These are phyloP conservation scores for Bembecia ichneumoniformis DNA, from an alignment of 2,888 invertebrate species.

Conservation along the genomic window DNA sequence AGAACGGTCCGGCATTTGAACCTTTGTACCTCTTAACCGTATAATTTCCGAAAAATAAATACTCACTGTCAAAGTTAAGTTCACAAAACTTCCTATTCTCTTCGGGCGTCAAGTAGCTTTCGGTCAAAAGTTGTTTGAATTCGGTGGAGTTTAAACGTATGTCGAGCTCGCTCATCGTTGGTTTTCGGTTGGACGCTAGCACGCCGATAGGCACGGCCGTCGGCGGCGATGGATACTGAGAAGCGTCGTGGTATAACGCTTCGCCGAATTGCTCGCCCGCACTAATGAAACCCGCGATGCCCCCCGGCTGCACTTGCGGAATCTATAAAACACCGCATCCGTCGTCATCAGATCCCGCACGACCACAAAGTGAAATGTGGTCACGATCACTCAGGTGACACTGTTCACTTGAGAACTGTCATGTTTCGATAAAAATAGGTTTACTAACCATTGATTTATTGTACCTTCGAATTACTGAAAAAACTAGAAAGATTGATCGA, in stretches of 20 bases:
- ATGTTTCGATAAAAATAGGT: no score
- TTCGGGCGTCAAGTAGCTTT: conserved; percentile 20
- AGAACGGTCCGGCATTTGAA: no score
- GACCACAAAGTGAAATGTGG: no score
- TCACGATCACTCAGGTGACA: no score
- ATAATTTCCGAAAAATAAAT: no score
- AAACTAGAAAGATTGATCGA: no score
- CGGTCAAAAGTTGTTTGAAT: conserved; percentile 28
- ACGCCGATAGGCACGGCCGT: neutral
- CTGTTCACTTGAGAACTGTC: no score
- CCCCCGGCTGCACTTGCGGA: conserved; percentile 9
- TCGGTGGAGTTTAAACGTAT: conserved; percentile 40
- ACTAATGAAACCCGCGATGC: neutral
- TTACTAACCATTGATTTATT: no score
- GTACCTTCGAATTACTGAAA: no score
- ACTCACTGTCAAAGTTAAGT: conserved; percentile 19
- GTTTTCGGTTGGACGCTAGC: neutral
- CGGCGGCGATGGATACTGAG: conserved; percentile 7
- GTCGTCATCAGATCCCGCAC: conserved; percentile 1
- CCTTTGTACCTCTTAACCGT: no score
- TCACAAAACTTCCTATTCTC: conserved; percentile 19
- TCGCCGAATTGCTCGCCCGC: conserved; percentile 20
- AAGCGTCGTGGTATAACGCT: conserved; percentile 19
- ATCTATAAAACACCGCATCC: conserved; percentile 12
- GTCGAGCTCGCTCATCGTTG: conserved; percentile 22